Base-by-base conservation (phyloP, 2,888 invertebrate genomes). In the Ophioninae sp. region DNA sequence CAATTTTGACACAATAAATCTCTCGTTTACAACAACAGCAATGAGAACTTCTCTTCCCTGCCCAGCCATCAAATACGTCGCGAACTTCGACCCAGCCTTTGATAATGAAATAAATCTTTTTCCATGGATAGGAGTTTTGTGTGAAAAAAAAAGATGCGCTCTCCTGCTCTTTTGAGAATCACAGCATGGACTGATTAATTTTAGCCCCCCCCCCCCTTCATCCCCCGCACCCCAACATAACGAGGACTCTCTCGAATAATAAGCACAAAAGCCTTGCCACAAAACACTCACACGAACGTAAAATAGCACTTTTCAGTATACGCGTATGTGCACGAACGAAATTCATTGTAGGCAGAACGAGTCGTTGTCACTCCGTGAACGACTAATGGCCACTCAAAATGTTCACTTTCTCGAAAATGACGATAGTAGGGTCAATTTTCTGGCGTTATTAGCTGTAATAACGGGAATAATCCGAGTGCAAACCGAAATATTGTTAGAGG, bases 241-340 rank as follows among this genome's bases (percentile, higher is more conserved):
- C 59, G 81, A 74, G 71, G 65, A 30, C 23, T 37, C 51, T 51
- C 44, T 78, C 39, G 51, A 79, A 78, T 79, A 76, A 78, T 71
- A 69, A 80, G 72, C 81, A 76, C 79, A 79, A 84, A 82, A 86
- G 86, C 85, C 79, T 82, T 84, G 79, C 65, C 59, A 61, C 83
- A 81, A 82, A 80, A 74, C 84, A 63, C 74, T 64, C 63, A 75
- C 73, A 64, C 68, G 56, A 17, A 44, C 72, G 58, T 56, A 68
- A 59, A 59, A 30, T 39, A 23, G 23, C 64, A 65, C 56, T 56
- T 56, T 51, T 17, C 17, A 56, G 20, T 65, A 51, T 41, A 63
- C 59, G 13, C 59, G 61, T 39, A 67, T 65, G 61, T 71, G 13
- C 17, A 37, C 37, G 30, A 22, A 61, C 69, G 67, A 65, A 78